phyloP scores from a whole-genome alignment of 1,140 invertebrate genomes.

The Trissolcus basalis region DNA sequence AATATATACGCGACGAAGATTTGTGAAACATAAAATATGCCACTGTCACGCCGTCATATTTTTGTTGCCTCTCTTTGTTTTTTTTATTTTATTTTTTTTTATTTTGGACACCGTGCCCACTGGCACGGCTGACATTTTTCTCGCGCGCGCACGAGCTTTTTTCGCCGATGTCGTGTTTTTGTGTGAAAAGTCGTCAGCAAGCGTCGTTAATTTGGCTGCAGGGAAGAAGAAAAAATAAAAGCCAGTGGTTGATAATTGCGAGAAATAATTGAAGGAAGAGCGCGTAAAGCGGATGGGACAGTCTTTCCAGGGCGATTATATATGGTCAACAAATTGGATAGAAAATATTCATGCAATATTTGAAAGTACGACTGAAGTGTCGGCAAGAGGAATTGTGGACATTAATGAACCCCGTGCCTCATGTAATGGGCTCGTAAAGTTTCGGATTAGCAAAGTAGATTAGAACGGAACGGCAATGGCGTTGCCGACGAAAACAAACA shows the following conservation, averaged over 20 bases:
- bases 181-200: slow-evolving; percentile 30
- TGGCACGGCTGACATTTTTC: no score
- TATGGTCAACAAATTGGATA: slow-evolving; percentile 44
- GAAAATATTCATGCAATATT: slow-evolving; percentile 55
- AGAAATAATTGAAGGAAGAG: slow-evolving; percentile 47
- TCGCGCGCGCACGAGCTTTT: no score
- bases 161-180: slow-evolving; percentile 13
- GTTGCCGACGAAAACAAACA: slow-evolving; percentile 10
- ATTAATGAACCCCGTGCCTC: slow-evolving; percentile 30
- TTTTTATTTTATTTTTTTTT: slow-evolving; percentile 8
- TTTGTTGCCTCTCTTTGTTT: slow-evolving; percentile 23
- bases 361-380: slow-evolving; percentile 20
- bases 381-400: slow-evolving; percentile 5
- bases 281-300: slow-evolving; percentile 25
- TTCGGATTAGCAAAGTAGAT: slow-evolving; percentile 29
- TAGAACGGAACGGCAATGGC: slow-evolving; percentile 15
- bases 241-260: slow-evolving; percentile 49
- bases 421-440: slow-evolving; percentile 44
- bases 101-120: not conserved
- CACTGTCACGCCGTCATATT: slow-evolving; percentile 44
- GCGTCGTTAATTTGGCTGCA: slow-evolving; percentile 53
- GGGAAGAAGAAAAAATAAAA: slow-evolving; percentile 46
- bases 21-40: slow-evolving; percentile 52
- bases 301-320: slow-evolving; percentile 53
- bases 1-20: slow-evolving; percentile 48